These are phyloP conservation scores for Koerneria pararmatus DNA, from an alignment of 2,888 invertebrate genomes.

Conservation along the genomic window DNA sequence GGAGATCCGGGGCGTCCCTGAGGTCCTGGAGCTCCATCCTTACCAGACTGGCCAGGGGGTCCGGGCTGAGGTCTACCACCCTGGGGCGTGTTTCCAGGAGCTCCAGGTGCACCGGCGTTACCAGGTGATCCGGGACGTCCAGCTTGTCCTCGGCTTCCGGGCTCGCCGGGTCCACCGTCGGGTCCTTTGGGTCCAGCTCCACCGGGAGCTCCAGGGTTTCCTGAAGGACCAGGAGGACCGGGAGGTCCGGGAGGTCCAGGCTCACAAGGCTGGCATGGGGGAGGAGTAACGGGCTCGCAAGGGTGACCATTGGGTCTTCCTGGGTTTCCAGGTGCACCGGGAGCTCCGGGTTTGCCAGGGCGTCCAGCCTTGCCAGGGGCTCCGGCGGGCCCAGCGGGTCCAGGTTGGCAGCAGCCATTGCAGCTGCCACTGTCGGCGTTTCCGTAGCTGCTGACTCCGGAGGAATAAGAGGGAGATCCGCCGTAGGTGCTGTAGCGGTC, in stretches of 20 bases:
- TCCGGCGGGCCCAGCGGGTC: slow-evolving; percentile 52
- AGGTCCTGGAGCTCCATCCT: slow-evolving; percentile 21
- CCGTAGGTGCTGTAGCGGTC: too few species aligned
- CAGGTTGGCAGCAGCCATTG: slow-evolving; percentile 49
- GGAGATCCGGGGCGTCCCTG: slow-evolving; percentile 19
- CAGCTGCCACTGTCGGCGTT: slow-evolving; percentile 26
- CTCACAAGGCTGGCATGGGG: slow-evolving; percentile 59
- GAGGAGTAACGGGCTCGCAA: slow-evolving; percentile 56
- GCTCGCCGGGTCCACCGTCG: slow-evolving; percentile 24
- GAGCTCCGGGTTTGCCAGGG: slow-evolving; percentile 57
- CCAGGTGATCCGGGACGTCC: slow-evolving; percentile 33
- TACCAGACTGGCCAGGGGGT: slow-evolving; percentile 23
- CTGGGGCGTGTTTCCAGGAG: slow-evolving; percentile 22
- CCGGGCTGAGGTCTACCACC: slow-evolving; percentile 20
- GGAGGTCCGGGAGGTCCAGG: slow-evolving; percentile 34
- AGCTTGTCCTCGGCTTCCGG: slow-evolving; percentile 19
- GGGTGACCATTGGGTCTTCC: slow-evolving; percentile 54
- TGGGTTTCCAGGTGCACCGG: slow-evolving; percentile 57
- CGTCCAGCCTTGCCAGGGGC: slow-evolving; percentile 50
- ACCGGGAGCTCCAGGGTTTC: slow-evolving; percentile 36
- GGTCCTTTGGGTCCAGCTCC: slow-evolving; percentile 32
- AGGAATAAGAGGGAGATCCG: neutral
- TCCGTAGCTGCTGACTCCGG: neutral
- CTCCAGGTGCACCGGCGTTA: slow-evolving; percentile 34
- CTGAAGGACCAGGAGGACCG: slow-evolving; percentile 35